Evolutionary conservation across 2,797 vertebrate genomes (phyloP).

Genomic region (Pangasius krempfi): DNA sequence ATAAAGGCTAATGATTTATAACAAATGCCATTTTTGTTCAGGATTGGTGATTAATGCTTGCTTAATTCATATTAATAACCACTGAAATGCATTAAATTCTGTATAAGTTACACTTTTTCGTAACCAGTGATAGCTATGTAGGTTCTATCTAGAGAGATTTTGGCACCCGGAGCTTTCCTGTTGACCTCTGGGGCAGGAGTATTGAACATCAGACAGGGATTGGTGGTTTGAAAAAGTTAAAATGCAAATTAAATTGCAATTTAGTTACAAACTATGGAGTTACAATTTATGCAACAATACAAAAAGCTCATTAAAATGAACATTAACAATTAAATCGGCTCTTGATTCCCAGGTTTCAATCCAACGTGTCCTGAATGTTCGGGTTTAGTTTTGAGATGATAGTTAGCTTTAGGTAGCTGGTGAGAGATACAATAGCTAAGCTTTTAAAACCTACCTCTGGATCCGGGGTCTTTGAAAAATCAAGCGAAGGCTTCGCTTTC

Average conservation of each 20-base stretch:
- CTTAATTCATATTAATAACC: too few relatives aligned
- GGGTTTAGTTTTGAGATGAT: neutral
- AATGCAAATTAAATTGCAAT: neutral
- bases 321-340: neutral
- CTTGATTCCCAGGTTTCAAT: neutral
- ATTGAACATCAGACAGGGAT: neutral
- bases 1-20: too few relatives aligned
- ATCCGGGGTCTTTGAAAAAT: conserved; percentile 27
- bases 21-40: too few relatives aligned
- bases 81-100: too few relatives aligned
- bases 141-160: neutral
- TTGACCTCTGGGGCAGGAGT: neutral
- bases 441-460: conserved; percentile 58
- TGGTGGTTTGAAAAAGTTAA: neutral
- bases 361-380: neutral
- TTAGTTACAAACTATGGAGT: neutral
- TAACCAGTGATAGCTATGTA: neutral
- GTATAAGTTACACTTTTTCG: neutral
- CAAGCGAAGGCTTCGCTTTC: conserved; percentile 57
- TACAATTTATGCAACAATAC: neutral
- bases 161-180: neutral
- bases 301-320: neutral
- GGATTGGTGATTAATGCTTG: too few relatives aligned
- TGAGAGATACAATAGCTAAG: neutral
- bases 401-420: neutral